Conservation (phyloP, 2,888 invertebrate species). For the Rotaria socialis region DNA sequence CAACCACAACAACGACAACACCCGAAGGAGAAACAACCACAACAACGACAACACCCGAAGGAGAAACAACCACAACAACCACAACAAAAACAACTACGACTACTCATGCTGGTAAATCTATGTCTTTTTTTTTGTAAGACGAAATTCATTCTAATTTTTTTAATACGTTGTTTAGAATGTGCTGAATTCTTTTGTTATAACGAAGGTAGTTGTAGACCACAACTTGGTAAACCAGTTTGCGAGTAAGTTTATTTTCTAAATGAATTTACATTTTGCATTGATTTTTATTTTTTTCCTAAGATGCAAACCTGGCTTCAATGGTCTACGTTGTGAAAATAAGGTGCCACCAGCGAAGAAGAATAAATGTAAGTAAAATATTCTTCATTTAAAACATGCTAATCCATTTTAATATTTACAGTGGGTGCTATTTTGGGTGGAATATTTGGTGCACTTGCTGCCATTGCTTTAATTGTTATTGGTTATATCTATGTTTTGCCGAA, state of each 20-base stretch:
- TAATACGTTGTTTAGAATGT: background rate
- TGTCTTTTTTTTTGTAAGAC: no score
- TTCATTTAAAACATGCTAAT: background rate
- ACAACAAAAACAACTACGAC: no score
- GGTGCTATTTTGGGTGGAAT: constrained; percentile 5
- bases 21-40: background rate
- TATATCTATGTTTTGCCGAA: background rate
- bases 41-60: no score
- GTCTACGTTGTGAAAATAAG: background rate
- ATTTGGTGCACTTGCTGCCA: background rate
- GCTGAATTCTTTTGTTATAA: background rate
- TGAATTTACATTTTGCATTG: background rate
- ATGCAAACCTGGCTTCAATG: background rate
- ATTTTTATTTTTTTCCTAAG: background rate
- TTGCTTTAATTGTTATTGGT: background rate
- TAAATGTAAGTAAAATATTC: background rate
- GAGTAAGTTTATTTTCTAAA: background rate
- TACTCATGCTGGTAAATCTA: no score
- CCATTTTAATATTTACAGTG: background rate
- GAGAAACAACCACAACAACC: no score
- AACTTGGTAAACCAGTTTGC: background rate
- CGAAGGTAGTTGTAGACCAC: background rate
- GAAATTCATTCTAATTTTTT: no score
- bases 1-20: background rate
- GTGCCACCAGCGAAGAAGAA: background rate